Percentiles rank a stretch among this genome's conserved stretches.
These are phyloP conservation scores for Daphoenositta chrysoptera DNA, from an alignment of 2,113 vertebrate genomes.

Conservation along the genomic window DNA sequence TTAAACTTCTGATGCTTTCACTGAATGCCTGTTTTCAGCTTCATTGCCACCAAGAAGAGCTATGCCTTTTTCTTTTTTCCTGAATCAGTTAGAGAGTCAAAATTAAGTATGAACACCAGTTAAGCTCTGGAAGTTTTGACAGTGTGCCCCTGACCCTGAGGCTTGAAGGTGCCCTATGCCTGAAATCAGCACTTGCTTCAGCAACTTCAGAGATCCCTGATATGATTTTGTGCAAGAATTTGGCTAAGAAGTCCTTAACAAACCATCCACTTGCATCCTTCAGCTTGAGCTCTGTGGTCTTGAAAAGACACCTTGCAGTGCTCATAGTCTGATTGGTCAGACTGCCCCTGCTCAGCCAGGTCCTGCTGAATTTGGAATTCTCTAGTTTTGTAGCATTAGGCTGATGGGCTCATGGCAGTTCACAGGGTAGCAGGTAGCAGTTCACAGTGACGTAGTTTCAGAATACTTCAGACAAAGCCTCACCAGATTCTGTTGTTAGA, in stretches of 20 bases:
- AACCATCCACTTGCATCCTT: not conserved
- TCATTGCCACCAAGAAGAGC: not conserved
- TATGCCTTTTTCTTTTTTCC: not conserved
- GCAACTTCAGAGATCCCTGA: not conserved
- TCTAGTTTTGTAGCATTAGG: not conserved
- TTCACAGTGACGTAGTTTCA: not conserved
- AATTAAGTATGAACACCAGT: not conserved
- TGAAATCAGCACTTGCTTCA: not conserved
- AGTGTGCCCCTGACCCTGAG: not conserved
- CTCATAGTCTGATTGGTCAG: not conserved
- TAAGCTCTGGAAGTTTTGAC: not conserved
- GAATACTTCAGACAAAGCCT: not conserved
- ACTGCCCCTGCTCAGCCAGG: not conserved
- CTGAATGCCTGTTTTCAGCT: not conserved
- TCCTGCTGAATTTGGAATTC: not conserved
- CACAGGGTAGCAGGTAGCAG: not conserved
- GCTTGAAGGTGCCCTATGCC: not conserved
- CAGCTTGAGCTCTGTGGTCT: not conserved
- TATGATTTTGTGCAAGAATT: not conserved
- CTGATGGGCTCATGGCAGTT: not conserved
- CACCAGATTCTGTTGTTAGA: not conserved
- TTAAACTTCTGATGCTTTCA: not conserved
- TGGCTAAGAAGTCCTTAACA: not conserved
- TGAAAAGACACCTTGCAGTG: not conserved
- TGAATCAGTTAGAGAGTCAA: not conserved